phyloP scores from a whole-genome alignment of 2,113 vertebrate species.

The Phalacrocorax brasilianus region DNA sequence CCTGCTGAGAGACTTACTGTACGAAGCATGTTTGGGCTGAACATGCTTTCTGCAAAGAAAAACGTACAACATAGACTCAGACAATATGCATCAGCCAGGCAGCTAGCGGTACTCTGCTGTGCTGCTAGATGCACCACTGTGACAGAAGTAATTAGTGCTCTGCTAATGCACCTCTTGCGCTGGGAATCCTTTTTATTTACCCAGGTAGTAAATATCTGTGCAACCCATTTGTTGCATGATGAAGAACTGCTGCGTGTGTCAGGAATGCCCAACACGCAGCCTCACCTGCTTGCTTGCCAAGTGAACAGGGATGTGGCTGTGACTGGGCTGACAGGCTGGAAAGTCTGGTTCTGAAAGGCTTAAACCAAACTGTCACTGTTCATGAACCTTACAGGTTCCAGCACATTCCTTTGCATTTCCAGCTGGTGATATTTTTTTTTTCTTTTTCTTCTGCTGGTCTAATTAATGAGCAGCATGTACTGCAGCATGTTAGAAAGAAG shows the following conservation, averaged over 20 bases:
- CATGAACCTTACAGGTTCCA: neutral
- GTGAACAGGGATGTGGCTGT: neutral
- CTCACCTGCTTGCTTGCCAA: neutral
- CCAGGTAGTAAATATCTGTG: neutral
- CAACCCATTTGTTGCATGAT: neutral
- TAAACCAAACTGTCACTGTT: neutral
- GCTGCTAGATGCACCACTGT: neutral
- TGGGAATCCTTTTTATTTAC: neutral
- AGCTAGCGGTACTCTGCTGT: neutral
- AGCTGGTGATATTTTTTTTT: neutral
- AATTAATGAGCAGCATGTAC: conserved; percentile 55
- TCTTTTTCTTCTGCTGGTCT: neutral
- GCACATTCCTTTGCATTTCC: neutral
- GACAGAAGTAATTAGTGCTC: neutral
- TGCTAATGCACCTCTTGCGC: neutral
- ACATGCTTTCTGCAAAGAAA: neutral
- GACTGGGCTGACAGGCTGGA: neutral
- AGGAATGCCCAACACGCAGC: neutral
- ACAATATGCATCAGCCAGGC: neutral
- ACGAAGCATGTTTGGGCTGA: neutral
- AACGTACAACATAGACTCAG: neutral
- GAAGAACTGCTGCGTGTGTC: neutral
- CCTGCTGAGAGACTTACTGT: neutral
- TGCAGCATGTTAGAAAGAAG: conserved; percentile 44
- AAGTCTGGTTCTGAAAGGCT: neutral